phyloP scores from a whole-genome alignment of 2,797 vertebrate genomes.

The Psittacula echo region DNA sequence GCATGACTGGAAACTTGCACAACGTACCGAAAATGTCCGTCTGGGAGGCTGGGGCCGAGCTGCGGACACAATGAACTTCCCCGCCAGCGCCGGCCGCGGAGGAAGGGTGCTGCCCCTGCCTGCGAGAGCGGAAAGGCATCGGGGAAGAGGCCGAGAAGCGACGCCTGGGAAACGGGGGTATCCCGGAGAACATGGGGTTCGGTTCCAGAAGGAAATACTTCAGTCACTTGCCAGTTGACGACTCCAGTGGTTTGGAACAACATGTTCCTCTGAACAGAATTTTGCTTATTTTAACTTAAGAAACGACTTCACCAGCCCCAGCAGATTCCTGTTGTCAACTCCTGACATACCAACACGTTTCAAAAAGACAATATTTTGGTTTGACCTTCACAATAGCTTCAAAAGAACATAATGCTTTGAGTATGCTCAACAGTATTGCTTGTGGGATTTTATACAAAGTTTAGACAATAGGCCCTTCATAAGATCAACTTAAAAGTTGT shows the following conservation, averaged over 20 bases:
- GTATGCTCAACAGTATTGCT: neutral
- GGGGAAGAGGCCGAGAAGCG: neutral
- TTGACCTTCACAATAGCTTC: neutral
- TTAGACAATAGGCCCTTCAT: neutral
- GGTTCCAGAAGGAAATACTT: rapidly evolving
- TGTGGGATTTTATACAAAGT: neutral
- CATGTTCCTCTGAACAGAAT: neutral
- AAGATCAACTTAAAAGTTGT: neutral
- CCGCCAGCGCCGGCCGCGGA: neutral
- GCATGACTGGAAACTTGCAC: conserved; percentile 43
- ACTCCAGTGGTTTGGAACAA: neutral
- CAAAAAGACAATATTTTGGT: neutral
- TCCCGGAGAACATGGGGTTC: rapidly evolving
- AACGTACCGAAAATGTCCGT: neutral
- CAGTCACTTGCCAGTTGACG: rapidly evolving
- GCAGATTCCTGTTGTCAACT: neutral
- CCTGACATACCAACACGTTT: neutral
- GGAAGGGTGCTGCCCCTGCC: neutral
- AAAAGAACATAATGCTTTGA: neutral
- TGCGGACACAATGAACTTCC: neutral
- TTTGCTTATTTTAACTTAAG: neutral
- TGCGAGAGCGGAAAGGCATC: neutral
- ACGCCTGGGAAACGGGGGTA: rapidly evolving
- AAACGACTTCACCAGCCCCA: neutral
- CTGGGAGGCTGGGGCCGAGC: neutral